A percentile compares a stretch with the other conserved stretches of the same genome.
These are phyloP conservation scores for Synchiropus splendidus DNA, from an alignment of 2,113 vertebrate genomes.

Conservation along the genomic window DNA sequence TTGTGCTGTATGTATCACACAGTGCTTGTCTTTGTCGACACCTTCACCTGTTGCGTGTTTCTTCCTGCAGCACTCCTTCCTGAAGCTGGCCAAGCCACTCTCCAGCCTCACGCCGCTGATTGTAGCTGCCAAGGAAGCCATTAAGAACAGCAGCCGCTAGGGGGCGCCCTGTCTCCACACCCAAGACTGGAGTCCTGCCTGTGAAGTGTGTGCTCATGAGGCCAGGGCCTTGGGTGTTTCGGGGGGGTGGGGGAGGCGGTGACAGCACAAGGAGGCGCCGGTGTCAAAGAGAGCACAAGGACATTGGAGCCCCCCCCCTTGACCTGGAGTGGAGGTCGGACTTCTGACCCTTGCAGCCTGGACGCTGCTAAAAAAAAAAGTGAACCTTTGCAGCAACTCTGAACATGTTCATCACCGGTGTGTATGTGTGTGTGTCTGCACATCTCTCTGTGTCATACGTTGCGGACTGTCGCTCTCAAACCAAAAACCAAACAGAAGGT, in stretches of 20 bases:
- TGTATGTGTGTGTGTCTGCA: slow-evolving; percentile 15
- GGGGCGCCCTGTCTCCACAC: slow-evolving; percentile 35
- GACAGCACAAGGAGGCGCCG: slow-evolving; percentile 28
- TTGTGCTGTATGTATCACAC: no score
- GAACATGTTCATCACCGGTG: slow-evolving; percentile 47
- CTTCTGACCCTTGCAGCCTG: slow-evolving; percentile 49
- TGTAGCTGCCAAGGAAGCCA: slow-evolving; percentile 97
- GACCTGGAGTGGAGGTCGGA: slow-evolving; percentile 27
- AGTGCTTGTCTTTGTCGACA: no score
- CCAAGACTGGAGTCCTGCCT: slow-evolving; percentile 40
- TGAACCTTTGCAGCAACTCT: slow-evolving; percentile 56
- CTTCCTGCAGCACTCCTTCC: slow-evolving; percentile 85
- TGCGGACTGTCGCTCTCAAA: slow-evolving; percentile 16
- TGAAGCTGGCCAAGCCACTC: slow-evolving; percentile 97
- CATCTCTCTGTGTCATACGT: slow-evolving; percentile 35
- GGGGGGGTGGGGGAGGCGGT: slow-evolving; percentile 31
- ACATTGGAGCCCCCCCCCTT: slow-evolving; percentile 40
- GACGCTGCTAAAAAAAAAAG: slow-evolving; percentile 47
- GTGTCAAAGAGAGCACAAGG: slow-evolving; percentile 41
- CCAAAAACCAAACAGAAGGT: slow-evolving; percentile 16
- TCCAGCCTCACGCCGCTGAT: slow-evolving; percentile 98
- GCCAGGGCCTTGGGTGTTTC: slow-evolving; percentile 31
- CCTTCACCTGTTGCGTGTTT: slow-evolving; percentile 4
- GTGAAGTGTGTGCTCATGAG: slow-evolving; percentile 27
- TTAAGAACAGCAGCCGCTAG: slow-evolving; percentile 99